phyloP scores from a whole-genome alignment of 2,888 invertebrate species.

The Steromphala cineraria region DNA sequence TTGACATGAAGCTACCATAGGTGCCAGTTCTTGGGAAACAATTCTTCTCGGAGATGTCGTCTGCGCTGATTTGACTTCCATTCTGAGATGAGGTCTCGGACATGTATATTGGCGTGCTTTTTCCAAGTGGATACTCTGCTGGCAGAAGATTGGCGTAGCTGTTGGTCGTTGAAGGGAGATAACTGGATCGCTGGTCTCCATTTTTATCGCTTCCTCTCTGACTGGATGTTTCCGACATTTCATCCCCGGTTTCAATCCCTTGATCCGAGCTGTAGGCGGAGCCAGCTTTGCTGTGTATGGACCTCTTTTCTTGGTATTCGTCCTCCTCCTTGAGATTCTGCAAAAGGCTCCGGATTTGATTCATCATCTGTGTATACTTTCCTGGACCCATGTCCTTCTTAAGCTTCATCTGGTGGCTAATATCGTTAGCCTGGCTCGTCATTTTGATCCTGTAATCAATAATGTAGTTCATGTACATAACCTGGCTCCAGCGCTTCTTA shows the following conservation, averaged over 20 bases:
- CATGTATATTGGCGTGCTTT: constrained; percentile 20
- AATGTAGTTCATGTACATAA: constrained; percentile 64
- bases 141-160: constrained; percentile 25
- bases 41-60: background rate
- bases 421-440: background rate
- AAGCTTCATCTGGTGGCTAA: background rate
- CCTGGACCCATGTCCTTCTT: background rate
- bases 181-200: background rate
- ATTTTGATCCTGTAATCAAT: constrained; percentile 43
- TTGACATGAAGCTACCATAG: background rate
- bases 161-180: constrained; percentile 3
- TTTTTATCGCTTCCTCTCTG: constrained; percentile 3
- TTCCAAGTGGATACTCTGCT: background rate
- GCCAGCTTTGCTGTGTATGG: constrained; percentile 22
- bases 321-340: constrained; percentile 16
- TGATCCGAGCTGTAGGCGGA: constrained; percentile 39
- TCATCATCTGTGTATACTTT: constrained; percentile 11
- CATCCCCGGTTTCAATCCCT: constrained; percentile 37
- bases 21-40: background rate
- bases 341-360: background rate
- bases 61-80: background rate
- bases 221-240: constrained; percentile 27
- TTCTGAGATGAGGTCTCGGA: constrained; percentile 4
- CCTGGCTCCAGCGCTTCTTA: constrained; percentile 68
- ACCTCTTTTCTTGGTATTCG: constrained; percentile 15